Evolutionary conservation across 1,140 invertebrate species (phyloP).

Genomic region (Meloidogyne floridensis): DNA sequence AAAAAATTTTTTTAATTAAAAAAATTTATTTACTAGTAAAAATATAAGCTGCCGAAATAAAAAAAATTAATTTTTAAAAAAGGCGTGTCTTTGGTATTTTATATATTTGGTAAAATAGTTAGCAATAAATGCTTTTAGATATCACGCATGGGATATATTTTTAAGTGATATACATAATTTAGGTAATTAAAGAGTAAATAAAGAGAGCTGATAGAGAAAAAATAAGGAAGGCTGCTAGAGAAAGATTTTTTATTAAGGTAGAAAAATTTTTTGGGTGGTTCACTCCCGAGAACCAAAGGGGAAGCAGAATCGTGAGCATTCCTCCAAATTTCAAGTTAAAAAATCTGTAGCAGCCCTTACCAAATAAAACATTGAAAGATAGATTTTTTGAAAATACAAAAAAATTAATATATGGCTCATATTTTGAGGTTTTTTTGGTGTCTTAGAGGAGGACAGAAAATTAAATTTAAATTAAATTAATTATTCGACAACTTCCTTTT

Average conservation of each 20-base stretch:
- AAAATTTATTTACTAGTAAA: background rate
- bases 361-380: background rate
- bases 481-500: background rate
- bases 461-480: background rate
- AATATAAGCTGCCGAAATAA: background rate
- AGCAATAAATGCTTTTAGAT: no score
- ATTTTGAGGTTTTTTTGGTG: conserved; percentile 14
- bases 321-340: background rate
- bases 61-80: background rate
- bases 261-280: no score
- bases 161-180: no score
- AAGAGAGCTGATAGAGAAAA: no score
- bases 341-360: background rate
- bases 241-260: no score
- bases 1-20: conserved; percentile 7
- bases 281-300: no score
- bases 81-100: no score
- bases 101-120: no score
- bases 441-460: background rate
- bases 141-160: no score
- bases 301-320: no score
- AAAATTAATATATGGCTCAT: background rate
- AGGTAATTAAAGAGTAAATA: no score
- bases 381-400: background rate
- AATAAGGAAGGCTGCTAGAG: no score